Percentiles rank a stretch among this genome's conserved stretches.
Evolutionary conservation across 1,140 invertebrate genomes (phyloP).

Genomic region (Dreissena rostriformis): DNA sequence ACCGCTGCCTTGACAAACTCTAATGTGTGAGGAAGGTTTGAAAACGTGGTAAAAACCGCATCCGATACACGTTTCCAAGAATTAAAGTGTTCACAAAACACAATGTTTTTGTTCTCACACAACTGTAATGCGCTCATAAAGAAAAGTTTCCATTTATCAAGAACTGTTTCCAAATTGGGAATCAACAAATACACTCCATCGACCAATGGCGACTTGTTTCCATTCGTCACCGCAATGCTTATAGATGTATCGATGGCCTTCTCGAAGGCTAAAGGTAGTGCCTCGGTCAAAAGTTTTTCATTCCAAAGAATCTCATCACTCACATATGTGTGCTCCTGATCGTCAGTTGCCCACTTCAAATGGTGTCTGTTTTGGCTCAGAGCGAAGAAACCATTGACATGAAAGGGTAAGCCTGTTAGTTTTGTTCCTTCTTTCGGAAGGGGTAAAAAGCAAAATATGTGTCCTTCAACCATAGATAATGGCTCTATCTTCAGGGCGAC

Average conservation of each 20-base stretch:
- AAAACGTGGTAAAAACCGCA: constrained; percentile 44
- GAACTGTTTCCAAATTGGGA: neutral
- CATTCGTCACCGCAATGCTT: neutral
- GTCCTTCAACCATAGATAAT: constrained; percentile 31
- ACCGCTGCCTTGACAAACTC: neutral
- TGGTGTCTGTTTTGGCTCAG: constrained; percentile 69
- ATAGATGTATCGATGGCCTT: neutral
- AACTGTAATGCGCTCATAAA: neutral
- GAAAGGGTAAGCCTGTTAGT: constrained; percentile 69
- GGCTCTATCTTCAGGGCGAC: constrained; percentile 16
- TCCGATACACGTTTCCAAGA: constrained; percentile 13
- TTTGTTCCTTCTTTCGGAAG: constrained; percentile 61
- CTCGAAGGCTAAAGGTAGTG: constrained; percentile 56
- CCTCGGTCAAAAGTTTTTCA: constrained; percentile 61
- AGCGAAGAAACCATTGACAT: constrained; percentile 72
- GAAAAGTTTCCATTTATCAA: constrained; percentile 19
- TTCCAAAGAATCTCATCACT: constrained; percentile 71
- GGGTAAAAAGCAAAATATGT: constrained; percentile 74
- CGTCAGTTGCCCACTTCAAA: constrained; percentile 66
- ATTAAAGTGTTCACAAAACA: neutral
- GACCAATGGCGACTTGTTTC: neutral
- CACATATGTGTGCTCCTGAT: constrained; percentile 20
- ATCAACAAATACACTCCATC: constrained; percentile 3
- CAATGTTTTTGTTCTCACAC: neutral
- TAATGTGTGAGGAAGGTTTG: neutral